Base-by-base conservation (phyloP, 2,888 invertebrate species). In the Rugalucina vietnamica region DNA sequence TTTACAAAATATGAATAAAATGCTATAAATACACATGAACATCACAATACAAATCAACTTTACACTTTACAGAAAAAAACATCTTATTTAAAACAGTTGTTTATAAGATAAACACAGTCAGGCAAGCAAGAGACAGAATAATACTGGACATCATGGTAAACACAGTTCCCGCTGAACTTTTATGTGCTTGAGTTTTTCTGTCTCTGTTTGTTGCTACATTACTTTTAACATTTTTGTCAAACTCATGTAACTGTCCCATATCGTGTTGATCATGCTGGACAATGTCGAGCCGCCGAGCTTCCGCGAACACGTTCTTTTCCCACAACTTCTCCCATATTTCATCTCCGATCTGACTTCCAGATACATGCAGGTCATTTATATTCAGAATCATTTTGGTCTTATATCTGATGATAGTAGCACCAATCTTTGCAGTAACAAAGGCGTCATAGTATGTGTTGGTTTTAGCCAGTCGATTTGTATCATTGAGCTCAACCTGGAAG, bases 241-340 rank as follows among this genome's bases (percentile, higher is more conserved):
- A n/a, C n/a, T n/a, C n/a, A 36, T 83, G 82, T 18, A 78, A 71
- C 50, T 87, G 87, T 37, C 87, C 87, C 73, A 87, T 78, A 27
- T 80, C 76, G 1, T 50, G 27, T 3, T 79, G 75, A 10, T 70
- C 72, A 27, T 50, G 73, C 14, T 49, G 32, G 8, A 77, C 65
- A 43, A 82, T 80, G 14, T 69, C 73, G 10, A 74, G 60, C 21
- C 54, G 72, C 50, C 57, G 32, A 2, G 85, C 85, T 57, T 88
- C 88, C 14, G 34, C 70, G 43, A 88, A 84, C 0, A 88, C 76
- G 8, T 65, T 54, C 18, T 77, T 76, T 27, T 84, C 85, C 88
- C 88, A 88, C 12, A 88, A 77, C 39, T 80, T 88, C 72, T 88
- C 88, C 88, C 88, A 88, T 5, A 88, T 29, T 86, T 88, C 88